Evolutionary conservation across 2,113 vertebrate species (phyloP).

Genomic region (Columba janthina): DNA sequence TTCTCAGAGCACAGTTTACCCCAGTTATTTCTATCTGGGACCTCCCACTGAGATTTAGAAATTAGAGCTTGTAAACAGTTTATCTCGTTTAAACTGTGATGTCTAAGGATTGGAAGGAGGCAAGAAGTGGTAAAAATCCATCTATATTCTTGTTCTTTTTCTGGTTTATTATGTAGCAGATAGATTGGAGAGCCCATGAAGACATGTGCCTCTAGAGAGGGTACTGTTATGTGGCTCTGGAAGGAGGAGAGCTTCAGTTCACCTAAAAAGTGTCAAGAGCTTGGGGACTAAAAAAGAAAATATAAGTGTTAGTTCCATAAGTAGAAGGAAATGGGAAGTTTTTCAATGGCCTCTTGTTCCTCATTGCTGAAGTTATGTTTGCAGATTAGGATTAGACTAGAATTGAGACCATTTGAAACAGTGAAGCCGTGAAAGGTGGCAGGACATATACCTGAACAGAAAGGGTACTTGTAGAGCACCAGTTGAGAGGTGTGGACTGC

Average conservation of each 20-base stretch:
- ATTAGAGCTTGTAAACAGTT: background rate
- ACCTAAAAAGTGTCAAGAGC: background rate
- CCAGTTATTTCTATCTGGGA: background rate
- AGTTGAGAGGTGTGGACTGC: background rate
- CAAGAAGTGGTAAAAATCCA: background rate
- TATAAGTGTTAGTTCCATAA: background rate
- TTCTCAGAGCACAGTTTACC: background rate
- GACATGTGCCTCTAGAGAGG: background rate
- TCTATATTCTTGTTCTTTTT: background rate
- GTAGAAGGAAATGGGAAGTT: background rate
- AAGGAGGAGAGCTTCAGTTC: background rate
- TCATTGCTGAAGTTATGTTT: background rate
- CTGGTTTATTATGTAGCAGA: background rate
- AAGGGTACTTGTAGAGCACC: background rate
- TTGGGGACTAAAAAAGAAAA: background rate
- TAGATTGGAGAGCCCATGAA: background rate
- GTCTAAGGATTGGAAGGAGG: background rate
- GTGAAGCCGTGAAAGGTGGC: background rate
- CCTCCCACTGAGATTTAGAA: background rate
- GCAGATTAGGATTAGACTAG: background rate
- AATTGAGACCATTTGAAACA: background rate
- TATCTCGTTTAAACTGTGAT: background rate
- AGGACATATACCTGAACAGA: background rate
- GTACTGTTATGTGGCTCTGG: background rate
- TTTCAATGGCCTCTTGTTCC: background rate